Evolutionary conservation across 1,140 invertebrate species (phyloP), one percentile per base, ranked within the genome.

Genomic region (Pseudomyrmex concolor): DNA sequence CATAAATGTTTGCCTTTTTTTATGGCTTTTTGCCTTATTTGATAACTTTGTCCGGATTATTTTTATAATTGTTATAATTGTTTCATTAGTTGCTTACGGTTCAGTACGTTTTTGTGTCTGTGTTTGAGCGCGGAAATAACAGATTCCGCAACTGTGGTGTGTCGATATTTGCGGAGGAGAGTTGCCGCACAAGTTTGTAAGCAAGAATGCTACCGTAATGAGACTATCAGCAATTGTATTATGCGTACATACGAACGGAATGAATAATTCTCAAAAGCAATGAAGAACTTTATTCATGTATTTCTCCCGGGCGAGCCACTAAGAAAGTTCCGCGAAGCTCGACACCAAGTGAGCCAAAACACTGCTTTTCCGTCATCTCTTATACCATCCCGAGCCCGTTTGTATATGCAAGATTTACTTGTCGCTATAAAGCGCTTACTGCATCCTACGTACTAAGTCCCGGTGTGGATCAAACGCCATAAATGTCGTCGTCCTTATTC

Each of bases 281-380:
- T 34, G 15, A 2, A 19, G 43, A 78, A 78, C 54, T 70, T 68
- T 12, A 25, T 19, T 80, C 54, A 19, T 59, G 76, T 59, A 59
- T 80, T 70, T 60, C 59, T 66, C 71, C 22, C 19, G 34, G 9
- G 22, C 10, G 51, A 70, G 54, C 73, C 62, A 13, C 15, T 25
- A 80, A 84, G 82, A 84, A 87, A 87, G 81, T 87, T 87, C 22
- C 19, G 64, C 50, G 63, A 86, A 86, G 85, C 67, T 3, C 59
- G 54, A 54, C 54, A 22, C 54, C 13, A 34, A 48, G 57, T 72
- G 55, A 67, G 19, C 59, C 67, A 70, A 63, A 76, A 48, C 63
- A 48, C 34, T 84, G 13, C 63, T 45, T 51, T 62, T 68, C 34
- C 60, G 34, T 68, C 66, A 22, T 63, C 62, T 59, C 66, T 59